Base-by-base conservation (phyloP, 1,140 invertebrate genomes). In the Drosophila nikananu region DNA sequence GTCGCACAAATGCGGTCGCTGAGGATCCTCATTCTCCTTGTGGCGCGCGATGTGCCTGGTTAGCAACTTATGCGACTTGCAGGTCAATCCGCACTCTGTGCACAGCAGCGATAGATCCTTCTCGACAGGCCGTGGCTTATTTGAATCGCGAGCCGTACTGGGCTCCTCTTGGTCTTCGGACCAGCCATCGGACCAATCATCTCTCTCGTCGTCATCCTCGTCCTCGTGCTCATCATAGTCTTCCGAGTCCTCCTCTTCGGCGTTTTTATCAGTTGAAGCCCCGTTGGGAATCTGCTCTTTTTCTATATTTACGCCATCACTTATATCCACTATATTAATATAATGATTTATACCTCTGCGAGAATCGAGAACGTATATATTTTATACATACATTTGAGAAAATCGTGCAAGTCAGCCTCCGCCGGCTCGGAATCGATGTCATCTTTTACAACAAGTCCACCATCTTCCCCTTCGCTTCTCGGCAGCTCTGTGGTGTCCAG, bases 1-100 rank as follows among this genome's bases (percentile, higher is more conserved):
- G 27, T 78, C 75, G 32, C 75, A 78, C 17, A 78, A 58, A 37
- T 78, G 75, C 21, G 42, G 57, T 12, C 30, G 44, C 27, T 78
- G n/a, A 2, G 67, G 27, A 54, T 68, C 41, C 15, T 37, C 17
- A 12, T 61, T 27, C 25, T 27, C n/a, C 10, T 21, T 57, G 27
- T 78, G 75, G 3, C 37, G 23, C 1, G 42, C 49, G 19, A 78
- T 62, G 27, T 78, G 75, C 13, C 39, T 59, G 19, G 9, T 21
- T 32, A 78, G 51, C 6, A 58, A 23, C 19, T 41, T 61, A 7
- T 70, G 27, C 17, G 75, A 44, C 37, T 68, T 62, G 5, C 52
- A 61, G 9, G 42, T 78, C 19, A 61, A 21, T 12, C 75, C 75
- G 23, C 75, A 78, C 19, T 62, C 49, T 1, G 57, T 55, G 52